Evolutionary conservation across 2,797 vertebrate species (phyloP).

Genomic region (Pelobates cultripes): DNA sequence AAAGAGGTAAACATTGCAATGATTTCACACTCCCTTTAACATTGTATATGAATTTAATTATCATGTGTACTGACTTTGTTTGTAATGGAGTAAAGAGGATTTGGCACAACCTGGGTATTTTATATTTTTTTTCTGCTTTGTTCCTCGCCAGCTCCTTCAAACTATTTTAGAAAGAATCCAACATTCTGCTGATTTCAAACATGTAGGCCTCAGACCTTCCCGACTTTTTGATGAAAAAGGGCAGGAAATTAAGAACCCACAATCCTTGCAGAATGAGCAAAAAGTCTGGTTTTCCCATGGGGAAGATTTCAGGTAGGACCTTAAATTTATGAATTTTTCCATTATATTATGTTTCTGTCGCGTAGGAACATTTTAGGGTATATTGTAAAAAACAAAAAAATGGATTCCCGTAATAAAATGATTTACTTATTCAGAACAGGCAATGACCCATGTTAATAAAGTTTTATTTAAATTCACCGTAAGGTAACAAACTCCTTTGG

Average conservation of each 20-base stretch:
- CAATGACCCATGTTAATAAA: too few species aligned
- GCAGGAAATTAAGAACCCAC: constrained; percentile 58
- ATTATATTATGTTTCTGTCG: too few species aligned
- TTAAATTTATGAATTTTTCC: not conserved
- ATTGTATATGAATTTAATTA: constrained; percentile 71
- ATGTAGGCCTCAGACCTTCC: constrained; percentile 57
- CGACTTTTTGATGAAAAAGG: constrained; percentile 63
- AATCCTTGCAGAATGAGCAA: constrained; percentile 58
- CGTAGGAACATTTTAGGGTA: too few species aligned
- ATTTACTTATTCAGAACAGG: too few species aligned
- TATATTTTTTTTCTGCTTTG: constrained; percentile 45
- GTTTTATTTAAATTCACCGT: too few species aligned
- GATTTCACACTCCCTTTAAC: constrained; percentile 75
- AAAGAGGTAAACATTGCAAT: constrained; percentile 68
- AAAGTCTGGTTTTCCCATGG: constrained; percentile 62
- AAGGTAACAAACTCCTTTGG: too few species aligned
- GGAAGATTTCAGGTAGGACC: constrained; percentile 66
- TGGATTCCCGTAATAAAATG: too few species aligned
- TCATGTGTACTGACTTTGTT: constrained; percentile 63
- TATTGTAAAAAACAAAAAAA: too few species aligned
- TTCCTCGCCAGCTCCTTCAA: constrained; percentile 55
- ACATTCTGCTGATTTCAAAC: constrained; percentile 39
- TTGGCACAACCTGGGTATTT: constrained; percentile 54
- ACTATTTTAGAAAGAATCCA: constrained; percentile 63
- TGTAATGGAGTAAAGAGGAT: constrained; percentile 61